A percentile compares a stretch with the other conserved stretches of the same genome.
Evolutionary conservation across 2,113 vertebrate species (phyloP).

Genomic region (Poeciliopsis occidentalis): DNA sequence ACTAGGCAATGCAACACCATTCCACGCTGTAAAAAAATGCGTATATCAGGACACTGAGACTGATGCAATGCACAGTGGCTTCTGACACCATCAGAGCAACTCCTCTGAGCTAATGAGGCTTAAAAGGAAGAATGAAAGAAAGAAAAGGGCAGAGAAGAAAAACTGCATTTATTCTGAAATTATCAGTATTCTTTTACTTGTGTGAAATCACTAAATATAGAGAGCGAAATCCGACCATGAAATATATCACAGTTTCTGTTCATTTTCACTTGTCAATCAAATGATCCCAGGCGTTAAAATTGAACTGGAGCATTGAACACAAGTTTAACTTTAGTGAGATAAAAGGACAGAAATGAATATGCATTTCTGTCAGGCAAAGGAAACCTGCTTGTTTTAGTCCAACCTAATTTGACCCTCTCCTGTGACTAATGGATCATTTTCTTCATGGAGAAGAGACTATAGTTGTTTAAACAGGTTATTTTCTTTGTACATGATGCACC

Average conservation of each 20-base stretch:
- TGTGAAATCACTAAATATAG: too few relatives aligned
- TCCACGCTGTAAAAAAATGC: neutral
- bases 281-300: too few relatives aligned
- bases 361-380: neutral
- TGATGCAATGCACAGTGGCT: constrained; percentile 29
- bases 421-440: neutral
- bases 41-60: neutral
- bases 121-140: neutral
- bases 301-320: too few relatives aligned
- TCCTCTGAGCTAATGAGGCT: constrained; percentile 21
- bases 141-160: neutral
- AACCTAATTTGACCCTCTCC: neutral
- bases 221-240: too few relatives aligned
- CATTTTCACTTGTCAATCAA: too few relatives aligned
- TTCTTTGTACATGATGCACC: neutral
- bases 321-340: too few relatives aligned
- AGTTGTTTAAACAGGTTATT: neutral
- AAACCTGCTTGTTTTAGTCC: neutral
- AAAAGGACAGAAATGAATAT: neutral
- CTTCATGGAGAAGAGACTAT: neutral
- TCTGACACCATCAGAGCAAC: constrained; percentile 13
- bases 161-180: too few relatives aligned
- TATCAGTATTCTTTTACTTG: too few relatives aligned
- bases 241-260: too few relatives aligned
- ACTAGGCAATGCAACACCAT: constrained; percentile 2